Conservation (phyloP, 2,888 invertebrate genomes). For the Plusia festucae region DNA sequence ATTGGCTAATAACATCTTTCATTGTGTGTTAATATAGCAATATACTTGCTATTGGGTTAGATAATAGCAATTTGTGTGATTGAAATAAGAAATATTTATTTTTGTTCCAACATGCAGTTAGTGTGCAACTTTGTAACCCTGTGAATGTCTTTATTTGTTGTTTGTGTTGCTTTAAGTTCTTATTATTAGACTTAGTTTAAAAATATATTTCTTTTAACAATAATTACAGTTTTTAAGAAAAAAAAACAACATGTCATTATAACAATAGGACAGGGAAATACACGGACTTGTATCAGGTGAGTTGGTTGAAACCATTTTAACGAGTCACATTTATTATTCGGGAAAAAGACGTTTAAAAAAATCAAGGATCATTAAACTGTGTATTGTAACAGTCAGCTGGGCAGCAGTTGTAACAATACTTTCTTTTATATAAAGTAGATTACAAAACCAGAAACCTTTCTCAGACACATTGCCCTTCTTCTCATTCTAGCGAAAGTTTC, state of each 20-base stretch:
- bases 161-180: too few species aligned
- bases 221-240: too few species aligned
- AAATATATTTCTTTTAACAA: too few species aligned
- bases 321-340: neutral
- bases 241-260: too few species aligned
- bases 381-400: too few species aligned
- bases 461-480: neutral
- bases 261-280: neutral
- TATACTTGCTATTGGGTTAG: conserved; percentile 13
- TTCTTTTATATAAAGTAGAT: too few species aligned
- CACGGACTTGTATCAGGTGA: neutral
- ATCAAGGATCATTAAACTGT: too few species aligned
- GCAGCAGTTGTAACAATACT: too few species aligned
- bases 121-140: neutral
- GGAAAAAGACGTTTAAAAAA: too few species aligned
- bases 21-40: conserved; percentile 42
- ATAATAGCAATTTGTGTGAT: conserved; percentile 29
- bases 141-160: conserved; percentile 1
- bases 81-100: conserved; percentile 22
- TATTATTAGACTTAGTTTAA: too few species aligned
- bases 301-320: neutral
- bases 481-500: conserved; percentile 3
- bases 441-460: neutral
- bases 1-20: conserved; percentile 39
- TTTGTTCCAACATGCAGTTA: neutral